A percentile compares a stretch with the other conserved stretches of the same genome.
Evolutionary conservation across 2,888 invertebrate species (phyloP).

Genomic region (Notodonta ziczac): DNA sequence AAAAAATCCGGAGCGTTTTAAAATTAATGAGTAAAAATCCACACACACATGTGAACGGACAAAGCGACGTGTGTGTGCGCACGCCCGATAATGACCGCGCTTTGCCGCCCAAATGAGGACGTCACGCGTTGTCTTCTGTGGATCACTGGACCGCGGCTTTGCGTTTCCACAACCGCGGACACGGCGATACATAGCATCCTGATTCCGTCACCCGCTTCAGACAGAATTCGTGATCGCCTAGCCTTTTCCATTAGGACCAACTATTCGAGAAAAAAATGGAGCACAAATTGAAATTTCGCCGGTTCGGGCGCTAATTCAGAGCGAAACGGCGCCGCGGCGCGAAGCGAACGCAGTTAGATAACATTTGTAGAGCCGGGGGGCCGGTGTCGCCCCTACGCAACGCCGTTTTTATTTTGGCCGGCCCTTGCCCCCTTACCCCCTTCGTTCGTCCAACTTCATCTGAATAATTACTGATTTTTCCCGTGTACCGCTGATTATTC

Average conservation of each 20-base stretch:
- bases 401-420: constrained; percentile 84
- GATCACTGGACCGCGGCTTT: constrained; percentile 17
- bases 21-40: constrained; percentile 86
- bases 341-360: constrained; percentile 83
- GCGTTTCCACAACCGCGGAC: constrained; percentile 10
- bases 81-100: constrained; percentile 75
- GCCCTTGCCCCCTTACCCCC: constrained; percentile 82
- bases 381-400: constrained; percentile 83
- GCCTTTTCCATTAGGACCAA: constrained; percentile 71
- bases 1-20: constrained; percentile 86
- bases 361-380: constrained; percentile 79
- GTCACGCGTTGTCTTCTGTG: constrained; percentile 37
- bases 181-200: constrained; percentile 20
- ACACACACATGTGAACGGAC: constrained; percentile 79
- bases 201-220: constrained; percentile 34
- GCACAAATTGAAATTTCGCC: constrained; percentile 80
- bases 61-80: constrained; percentile 68
- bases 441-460: constrained; percentile 84
- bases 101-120: constrained; percentile 56
- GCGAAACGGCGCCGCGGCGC: constrained; percentile 72
- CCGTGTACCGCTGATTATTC: constrained; percentile 85
- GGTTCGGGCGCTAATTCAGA: constrained; percentile 77
- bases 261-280: constrained; percentile 77
- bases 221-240: constrained; percentile 58
- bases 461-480: constrained; percentile 85